Evolutionary conservation across 2,888 invertebrate genomes (phyloP).

Genomic region (Sinopyrophorus schimmeli): DNA sequence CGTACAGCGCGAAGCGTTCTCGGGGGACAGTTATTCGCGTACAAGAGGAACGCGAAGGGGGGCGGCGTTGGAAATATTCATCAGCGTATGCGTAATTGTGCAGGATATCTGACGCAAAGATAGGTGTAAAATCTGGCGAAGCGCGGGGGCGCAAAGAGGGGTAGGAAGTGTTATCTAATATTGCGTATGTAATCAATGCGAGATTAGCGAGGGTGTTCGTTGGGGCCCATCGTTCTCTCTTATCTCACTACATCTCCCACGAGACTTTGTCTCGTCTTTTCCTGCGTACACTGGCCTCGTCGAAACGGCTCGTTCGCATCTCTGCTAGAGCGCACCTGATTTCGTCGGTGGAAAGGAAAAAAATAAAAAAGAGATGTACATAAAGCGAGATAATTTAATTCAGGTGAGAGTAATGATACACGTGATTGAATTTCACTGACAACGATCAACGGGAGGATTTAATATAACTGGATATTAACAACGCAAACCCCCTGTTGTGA

Average conservation of each 20-base stretch:
- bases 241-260: slow-evolving; percentile 51
- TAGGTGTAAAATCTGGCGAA: slow-evolving; percentile 36
- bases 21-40: slow-evolving; percentile 34
- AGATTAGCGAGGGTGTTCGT: slow-evolving; percentile 54
- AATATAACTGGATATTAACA: slow-evolving; percentile 38
- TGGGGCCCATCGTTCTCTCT: slow-evolving; percentile 48
- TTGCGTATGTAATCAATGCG: slow-evolving; percentile 55
- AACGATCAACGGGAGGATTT: slow-evolving; percentile 36
- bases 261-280: slow-evolving; percentile 41
- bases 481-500: slow-evolving; percentile 32
- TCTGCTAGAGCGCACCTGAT: slow-evolving; percentile 7
- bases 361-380: no score
- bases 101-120: slow-evolving; percentile 25
- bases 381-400: no score
- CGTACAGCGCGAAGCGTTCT: slow-evolving; percentile 36
- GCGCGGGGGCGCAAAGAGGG: slow-evolving; percentile 25
- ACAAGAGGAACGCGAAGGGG: slow-evolving; percentile 16
- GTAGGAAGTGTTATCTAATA: slow-evolving; percentile 53
- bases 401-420: slow-evolving; percentile 36
- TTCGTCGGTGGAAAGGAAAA: slow-evolving; percentile 6
- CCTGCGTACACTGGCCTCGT: slow-evolving; percentile 33
- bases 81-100: slow-evolving; percentile 41
- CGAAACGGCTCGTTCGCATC: no score
- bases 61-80: slow-evolving; percentile 27
- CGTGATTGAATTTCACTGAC: slow-evolving; percentile 37